These are phyloP conservation scores for Neomorphus geoffroyi DNA, from an alignment of 2,797 vertebrate genomes.

Conservation along the genomic window DNA sequence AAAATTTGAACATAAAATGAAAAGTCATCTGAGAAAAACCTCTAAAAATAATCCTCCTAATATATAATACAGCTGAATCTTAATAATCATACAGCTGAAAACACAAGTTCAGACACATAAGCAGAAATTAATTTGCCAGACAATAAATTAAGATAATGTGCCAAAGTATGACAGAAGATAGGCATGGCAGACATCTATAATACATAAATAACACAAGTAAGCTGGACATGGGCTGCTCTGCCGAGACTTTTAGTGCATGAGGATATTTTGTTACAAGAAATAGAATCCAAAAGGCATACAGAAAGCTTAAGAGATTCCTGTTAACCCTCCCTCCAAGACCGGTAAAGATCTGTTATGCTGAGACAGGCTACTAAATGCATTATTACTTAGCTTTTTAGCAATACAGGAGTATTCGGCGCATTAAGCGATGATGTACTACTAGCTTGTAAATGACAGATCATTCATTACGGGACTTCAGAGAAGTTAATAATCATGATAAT, in stretches of 20 bases:
- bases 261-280: neutral
- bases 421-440: neutral
- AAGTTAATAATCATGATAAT: constrained; percentile 59
- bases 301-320: neutral
- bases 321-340: neutral
- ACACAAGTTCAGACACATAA: neutral
- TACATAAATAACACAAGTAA: neutral
- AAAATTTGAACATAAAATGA: neutral
- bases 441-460: constrained; percentile 16
- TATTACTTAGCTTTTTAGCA: neutral
- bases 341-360: neutral
- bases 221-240: neutral
- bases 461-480: constrained; percentile 20
- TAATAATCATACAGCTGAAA: neutral
- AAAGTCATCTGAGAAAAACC: neutral
- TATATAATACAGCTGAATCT: no score
- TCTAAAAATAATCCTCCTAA: neutral
- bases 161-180: neutral
- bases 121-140: neutral
- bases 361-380: neutral
- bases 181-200: neutral
- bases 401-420: neutral
- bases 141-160: neutral
- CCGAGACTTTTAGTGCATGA: neutral
- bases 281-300: neutral